A percentile compares a stretch with the other conserved stretches of the same genome.
These are phyloP conservation scores for Rhincodon typus DNA, from an alignment of 2,797 vertebrate species.

Conservation along the genomic window DNA sequence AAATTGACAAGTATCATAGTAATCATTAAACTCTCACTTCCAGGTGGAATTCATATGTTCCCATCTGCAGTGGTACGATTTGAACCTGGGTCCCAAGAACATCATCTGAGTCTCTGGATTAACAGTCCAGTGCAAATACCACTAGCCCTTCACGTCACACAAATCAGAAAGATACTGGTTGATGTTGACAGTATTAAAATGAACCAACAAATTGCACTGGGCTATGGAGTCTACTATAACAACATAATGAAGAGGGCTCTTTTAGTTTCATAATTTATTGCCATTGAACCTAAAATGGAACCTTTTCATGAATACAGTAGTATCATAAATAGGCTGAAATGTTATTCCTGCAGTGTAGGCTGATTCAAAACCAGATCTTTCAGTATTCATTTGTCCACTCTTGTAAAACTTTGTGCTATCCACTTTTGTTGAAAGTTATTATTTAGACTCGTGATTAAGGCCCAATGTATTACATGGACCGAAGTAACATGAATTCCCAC, in stretches of 20 bases:
- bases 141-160: no score
- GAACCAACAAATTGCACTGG: no score
- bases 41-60: no score
- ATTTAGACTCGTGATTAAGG: not conserved
- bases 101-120: no score
- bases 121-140: no score
- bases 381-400: not conserved
- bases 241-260: not conserved
- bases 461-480: not conserved
- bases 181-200: no score
- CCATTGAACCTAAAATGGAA: not conserved
- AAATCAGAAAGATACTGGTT: not conserved
- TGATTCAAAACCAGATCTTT: not conserved
- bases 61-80: no score
- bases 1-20: no score
- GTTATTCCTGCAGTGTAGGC: not conserved
- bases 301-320: not conserved
- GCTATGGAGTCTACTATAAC: not conserved
- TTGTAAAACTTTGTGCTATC: not conserved
- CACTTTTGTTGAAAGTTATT: not conserved
- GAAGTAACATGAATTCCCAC: not conserved
- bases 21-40: no score
- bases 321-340: not conserved
- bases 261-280: not conserved
- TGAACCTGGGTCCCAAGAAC: no score